Conservation (phyloP, 2,888 invertebrate species). For the Diogma glabrata region DNA sequence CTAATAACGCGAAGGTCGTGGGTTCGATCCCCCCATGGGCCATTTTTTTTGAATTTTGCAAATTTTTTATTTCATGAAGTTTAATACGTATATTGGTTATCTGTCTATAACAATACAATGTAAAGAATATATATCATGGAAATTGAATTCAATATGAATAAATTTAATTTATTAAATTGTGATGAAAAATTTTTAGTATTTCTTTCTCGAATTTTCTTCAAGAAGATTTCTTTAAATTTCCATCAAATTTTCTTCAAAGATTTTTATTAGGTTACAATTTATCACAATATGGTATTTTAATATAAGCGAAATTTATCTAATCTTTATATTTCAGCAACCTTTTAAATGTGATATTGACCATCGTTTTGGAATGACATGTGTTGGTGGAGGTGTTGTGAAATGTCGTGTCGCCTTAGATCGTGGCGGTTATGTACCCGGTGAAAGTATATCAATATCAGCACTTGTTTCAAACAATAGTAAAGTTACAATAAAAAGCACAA, state of each 20-base stretch:
- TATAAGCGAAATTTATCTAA: slow-evolving; percentile 14
- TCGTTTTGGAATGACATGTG: slow-evolving; percentile 76
- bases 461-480: slow-evolving; percentile 74
- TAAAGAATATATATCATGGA: too few relatives aligned
- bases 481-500: slow-evolving; percentile 72
- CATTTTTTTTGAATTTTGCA: slow-evolving; percentile 17
- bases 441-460: slow-evolving; percentile 79
- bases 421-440: slow-evolving; percentile 91
- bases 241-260: too few relatives aligned
- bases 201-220: too few relatives aligned
- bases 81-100: too few relatives aligned
- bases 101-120: too few relatives aligned
- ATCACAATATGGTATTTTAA: slow-evolving; percentile 13
- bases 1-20: slow-evolving; percentile 20
- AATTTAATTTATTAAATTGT: too few relatives aligned
- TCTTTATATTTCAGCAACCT: slow-evolving; percentile 56
- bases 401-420: slow-evolving; percentile 80
- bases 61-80: too few relatives aligned
- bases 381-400: slow-evolving; percentile 75
- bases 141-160: too few relatives aligned
- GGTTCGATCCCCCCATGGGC: slow-evolving; percentile 20
- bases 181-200: too few relatives aligned
- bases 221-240: too few relatives aligned
- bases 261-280: neutral
- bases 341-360: slow-evolving; percentile 87